Evolutionary conservation across 2,113 vertebrate genomes (phyloP).

Genomic region (Cariama cristata): DNA sequence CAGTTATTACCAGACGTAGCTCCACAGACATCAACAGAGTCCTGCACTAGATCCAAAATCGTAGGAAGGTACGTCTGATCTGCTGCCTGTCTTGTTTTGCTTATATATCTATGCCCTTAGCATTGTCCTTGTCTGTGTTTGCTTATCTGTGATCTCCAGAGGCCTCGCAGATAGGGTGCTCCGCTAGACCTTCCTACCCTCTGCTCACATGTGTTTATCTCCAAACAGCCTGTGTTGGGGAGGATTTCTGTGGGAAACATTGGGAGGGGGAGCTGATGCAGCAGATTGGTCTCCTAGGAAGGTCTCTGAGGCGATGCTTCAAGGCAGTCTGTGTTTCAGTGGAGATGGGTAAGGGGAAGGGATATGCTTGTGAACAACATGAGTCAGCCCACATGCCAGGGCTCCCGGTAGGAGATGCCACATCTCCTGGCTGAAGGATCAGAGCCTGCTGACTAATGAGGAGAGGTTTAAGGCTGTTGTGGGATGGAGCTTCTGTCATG

Average conservation of each 20-base stretch:
- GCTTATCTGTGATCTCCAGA: slow-evolving; percentile 12
- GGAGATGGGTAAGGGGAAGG: background rate
- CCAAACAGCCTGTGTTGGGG: accelerated
- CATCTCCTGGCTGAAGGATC: background rate
- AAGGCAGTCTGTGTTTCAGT: background rate
- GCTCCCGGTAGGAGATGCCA: background rate
- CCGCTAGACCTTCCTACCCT: background rate
- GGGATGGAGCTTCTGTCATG: background rate
- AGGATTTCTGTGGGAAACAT: background rate
- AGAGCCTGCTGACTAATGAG: background rate
- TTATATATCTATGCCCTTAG: background rate
- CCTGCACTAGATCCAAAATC: background rate
- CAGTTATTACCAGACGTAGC: background rate
- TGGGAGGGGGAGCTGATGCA: background rate
- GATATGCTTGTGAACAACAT: background rate
- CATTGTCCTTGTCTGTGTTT: background rate
- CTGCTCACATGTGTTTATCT: background rate
- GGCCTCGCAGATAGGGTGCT: background rate
- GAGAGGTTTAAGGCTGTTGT: background rate
- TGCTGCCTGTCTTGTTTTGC: background rate
- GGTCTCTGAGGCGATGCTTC: background rate
- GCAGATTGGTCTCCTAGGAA: background rate
- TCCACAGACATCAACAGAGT: background rate
- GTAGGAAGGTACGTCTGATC: background rate
- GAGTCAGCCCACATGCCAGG: background rate